Conservation (phyloP, 1,140 invertebrate species). For the Drosophila kanapiae region DNA sequence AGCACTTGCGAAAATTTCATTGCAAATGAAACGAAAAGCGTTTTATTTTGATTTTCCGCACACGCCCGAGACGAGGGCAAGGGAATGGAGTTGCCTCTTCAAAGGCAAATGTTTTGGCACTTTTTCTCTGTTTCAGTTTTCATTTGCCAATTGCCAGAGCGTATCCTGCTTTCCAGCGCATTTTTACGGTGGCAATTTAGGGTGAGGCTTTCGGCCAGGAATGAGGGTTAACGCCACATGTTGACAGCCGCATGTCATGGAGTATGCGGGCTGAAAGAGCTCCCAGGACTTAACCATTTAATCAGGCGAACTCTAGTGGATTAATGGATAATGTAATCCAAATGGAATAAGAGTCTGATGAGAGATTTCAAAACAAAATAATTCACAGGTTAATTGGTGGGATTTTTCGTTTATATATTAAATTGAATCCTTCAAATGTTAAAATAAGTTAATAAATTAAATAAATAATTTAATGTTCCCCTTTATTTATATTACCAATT, state of each 20-base stretch:
- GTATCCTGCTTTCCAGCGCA: slow-evolving; percentile 7
- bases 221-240: slow-evolving; percentile 62
- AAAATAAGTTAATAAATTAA: not conserved
- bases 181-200: slow-evolving; percentile 64
- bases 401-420: not conserved
- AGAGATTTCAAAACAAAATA: not conserved
- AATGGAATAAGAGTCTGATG: not conserved
- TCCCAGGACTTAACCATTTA: slow-evolving; percentile 30
- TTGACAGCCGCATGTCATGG: slow-evolving; percentile 53
- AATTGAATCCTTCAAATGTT: not conserved
- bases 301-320: slow-evolving; percentile 15
- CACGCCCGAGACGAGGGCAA: slow-evolving; percentile 43
- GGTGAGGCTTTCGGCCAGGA: slow-evolving; percentile 15
- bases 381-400: not conserved
- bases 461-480: not conserved
- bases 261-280: not conserved
- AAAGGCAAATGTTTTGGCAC: slow-evolving; percentile 69
- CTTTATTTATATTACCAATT: not conserved
- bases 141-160: slow-evolving; percentile 44
- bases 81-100: slow-evolving; percentile 33
- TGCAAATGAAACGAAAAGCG: slow-evolving; percentile 80
- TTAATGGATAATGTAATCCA: slow-evolving; percentile 11
- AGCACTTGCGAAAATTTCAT: slow-evolving; percentile 75
- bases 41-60: slow-evolving; percentile 81
- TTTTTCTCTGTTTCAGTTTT: slow-evolving; percentile 53